Evolutionary conservation across 1,140 invertebrate species (phyloP), one percentile per base, ranked within the genome.

Genomic region (Parapsyche elsis): DNA sequence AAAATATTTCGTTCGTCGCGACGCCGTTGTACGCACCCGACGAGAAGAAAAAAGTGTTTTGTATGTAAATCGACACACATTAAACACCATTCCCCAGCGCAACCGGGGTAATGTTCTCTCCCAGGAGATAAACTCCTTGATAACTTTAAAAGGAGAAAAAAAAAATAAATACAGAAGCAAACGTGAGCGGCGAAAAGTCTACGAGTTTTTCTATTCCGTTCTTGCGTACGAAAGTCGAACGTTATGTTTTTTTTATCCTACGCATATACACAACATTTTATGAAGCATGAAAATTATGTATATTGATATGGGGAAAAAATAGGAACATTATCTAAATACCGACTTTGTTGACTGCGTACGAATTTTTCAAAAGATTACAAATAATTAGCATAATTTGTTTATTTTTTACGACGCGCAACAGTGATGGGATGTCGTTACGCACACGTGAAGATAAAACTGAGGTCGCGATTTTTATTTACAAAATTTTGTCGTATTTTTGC

Each of bases 21-120:
- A 67, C 64, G 64, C 64, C 64, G 19, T 24, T 26, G 64, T 23
- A 24, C 16, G 26, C 12, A 57, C 14, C 19, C 67, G 53, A 2
- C 21, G 76, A 70, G 44, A 21, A 70, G 45, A 61, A 78, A 80
- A 81, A 75, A 80, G 81, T 78, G 75, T 82, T 82, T 80, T 80
- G 76, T 80, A 82, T 82, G 81, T 76, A 80, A 82, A 82, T 82
- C 46, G 79, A 14, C 26, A 70, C 71, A 71, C 81, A 82, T 82
- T 82, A 82, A 80, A 82, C 78, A 78, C 81, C 79, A 82, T 78
- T 78, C 76, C 59, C 26, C 71, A 23, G 16, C 23, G 30, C 57
- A 64, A n/a, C 57, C 53, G n/a, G 26, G 53, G 59, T 77, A 77
- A 77, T 77, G 57, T 64, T 77, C 75, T 77, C 75, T 77, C 75